phyloP scores from a whole-genome alignment of 2,888 invertebrate genomes.

The Blastobasis adustella region DNA sequence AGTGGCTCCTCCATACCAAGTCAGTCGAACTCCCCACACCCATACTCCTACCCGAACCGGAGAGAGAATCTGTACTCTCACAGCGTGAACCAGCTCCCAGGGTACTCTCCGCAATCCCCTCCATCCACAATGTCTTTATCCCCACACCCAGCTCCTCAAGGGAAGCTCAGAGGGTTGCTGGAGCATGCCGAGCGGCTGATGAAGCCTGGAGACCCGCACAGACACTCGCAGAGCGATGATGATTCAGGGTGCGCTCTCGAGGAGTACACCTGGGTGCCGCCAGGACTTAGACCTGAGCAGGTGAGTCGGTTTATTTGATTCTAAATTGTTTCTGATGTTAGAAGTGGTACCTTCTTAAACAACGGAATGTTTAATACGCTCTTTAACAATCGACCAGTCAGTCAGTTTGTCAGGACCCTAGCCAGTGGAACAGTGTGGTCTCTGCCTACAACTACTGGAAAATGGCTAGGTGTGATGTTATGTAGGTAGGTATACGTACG shows the following conservation, averaged over 20 bases:
- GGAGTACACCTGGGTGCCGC: conserved; percentile 99
- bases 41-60: conserved; percentile 58
- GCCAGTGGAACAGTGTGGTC: too few species aligned
- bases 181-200: conserved; percentile 76
- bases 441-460: too few species aligned
- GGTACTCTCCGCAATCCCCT: conserved; percentile 56
- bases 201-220: conserved; percentile 82
- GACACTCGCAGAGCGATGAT: conserved; percentile 95
- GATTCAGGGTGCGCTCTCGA: conserved; percentile 98
- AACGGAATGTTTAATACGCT: too few species aligned
- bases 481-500: too few species aligned
- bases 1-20: conserved; percentile 54
- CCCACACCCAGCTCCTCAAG: conserved; percentile 60
- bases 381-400: too few species aligned
- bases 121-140: conserved; percentile 65
- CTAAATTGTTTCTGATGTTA: not conserved
- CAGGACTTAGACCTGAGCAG: conserved; percentile 96
- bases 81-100: conserved; percentile 46
- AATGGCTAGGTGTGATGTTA: too few species aligned
- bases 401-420: too few species aligned
- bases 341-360: too few species aligned
- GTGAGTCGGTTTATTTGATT: conserved; percentile 65
- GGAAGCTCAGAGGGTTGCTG: conserved; percentile 60
- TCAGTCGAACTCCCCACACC: conserved; percentile 57
- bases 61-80: conserved; percentile 38